Evolutionary conservation across 2,888 invertebrate genomes (phyloP).

Genomic region (Blera fallax): DNA sequence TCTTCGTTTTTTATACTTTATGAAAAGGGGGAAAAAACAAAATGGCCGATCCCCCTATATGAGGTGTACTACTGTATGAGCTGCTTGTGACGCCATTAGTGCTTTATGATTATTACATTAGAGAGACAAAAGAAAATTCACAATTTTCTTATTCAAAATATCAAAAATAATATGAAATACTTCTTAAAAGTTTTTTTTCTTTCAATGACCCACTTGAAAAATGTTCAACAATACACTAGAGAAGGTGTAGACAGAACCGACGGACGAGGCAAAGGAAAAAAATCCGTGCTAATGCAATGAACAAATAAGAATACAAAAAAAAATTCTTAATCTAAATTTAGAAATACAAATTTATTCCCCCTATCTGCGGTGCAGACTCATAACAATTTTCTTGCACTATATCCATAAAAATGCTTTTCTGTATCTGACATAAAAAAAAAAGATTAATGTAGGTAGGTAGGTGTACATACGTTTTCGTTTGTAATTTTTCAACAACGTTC

Average conservation of each 20-base stretch:
- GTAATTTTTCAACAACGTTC: slow-evolving; percentile 39
- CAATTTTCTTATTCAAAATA: not conserved
- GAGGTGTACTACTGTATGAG: slow-evolving; percentile 39
- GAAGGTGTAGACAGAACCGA: no score
- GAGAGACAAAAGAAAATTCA: slow-evolving; percentile 24
- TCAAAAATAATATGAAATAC: not conserved
- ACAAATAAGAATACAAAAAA: slow-evolving; percentile 4
- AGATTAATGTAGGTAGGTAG: not conserved
- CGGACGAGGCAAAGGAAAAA: no score
- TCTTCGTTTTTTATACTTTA: slow-evolving; percentile 15
- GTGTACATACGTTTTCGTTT: slow-evolving; percentile 49
- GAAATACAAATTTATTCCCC: slow-evolving; percentile 28
- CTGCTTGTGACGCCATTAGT: slow-evolving; percentile 68
- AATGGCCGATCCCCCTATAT: slow-evolving; percentile 66
- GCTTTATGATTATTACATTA: slow-evolving; percentile 56
- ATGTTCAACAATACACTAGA: not conserved
- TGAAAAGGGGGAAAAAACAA: slow-evolving; percentile 65
- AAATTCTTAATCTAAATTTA: slow-evolving; percentile 50
- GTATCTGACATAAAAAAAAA: not conserved
- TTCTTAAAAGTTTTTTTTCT: not conserved
- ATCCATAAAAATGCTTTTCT: not conserved
- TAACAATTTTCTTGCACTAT: not conserved
- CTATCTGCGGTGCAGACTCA: not conserved
- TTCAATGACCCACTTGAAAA: not conserved
- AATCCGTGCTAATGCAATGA: slow-evolving; percentile 13